These are phyloP conservation scores for Melanophora roralis DNA, from an alignment of 2,888 invertebrate genomes.

Conservation along the genomic window DNA sequence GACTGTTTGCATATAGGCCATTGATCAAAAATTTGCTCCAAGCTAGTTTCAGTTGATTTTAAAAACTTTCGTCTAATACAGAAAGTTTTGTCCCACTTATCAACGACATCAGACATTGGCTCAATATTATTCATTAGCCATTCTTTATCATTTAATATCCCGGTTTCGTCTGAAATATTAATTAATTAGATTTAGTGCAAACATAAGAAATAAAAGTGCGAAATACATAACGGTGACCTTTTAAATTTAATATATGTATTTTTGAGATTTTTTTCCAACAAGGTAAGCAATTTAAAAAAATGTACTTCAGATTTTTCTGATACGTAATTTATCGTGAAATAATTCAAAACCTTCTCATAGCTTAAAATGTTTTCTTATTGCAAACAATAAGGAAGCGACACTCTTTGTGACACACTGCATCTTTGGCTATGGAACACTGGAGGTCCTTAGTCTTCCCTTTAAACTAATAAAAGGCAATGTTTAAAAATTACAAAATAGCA, in stretches of 20 bases:
- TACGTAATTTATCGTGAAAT: neutral
- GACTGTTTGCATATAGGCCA: slow-evolving; percentile 4
- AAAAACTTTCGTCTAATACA: neutral
- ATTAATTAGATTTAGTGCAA: neutral
- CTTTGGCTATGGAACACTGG: no score
- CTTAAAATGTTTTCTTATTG: no score
- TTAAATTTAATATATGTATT: no score
- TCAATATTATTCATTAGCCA: slow-evolving; percentile 3
- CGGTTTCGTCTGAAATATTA: neutral
- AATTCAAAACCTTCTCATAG: no score
- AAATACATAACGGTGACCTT: no score
- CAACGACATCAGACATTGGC: neutral
- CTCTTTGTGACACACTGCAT: no score
- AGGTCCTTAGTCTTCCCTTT: no score
- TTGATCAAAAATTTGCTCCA: neutral
- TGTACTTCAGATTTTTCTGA: neutral
- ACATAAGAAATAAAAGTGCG: neutral
- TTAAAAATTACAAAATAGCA: no score
- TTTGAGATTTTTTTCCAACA: neutral
- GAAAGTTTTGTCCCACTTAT: slow-evolving; percentile 7
- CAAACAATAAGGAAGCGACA: no score
- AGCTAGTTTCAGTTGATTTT: neutral
- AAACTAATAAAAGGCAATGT: no score
- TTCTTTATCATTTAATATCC: neutral
- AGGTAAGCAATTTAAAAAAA: neutral